phyloP scores from a whole-genome alignment of 2,113 vertebrate genomes.

The Gymnogyps californianus region DNA sequence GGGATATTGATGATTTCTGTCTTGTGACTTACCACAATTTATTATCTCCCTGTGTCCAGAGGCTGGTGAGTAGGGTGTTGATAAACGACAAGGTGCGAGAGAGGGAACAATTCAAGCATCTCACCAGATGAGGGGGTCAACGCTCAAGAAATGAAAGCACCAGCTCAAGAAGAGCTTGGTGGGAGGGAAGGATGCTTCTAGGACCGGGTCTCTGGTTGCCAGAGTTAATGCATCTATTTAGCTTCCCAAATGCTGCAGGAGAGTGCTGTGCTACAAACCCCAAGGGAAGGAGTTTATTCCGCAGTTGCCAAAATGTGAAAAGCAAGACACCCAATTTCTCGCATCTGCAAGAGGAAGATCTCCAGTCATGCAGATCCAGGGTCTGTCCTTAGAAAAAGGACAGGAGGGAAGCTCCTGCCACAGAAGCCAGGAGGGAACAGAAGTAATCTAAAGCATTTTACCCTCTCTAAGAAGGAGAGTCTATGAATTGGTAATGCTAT shows the following conservation, averaged over 20 bases:
- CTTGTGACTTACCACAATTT: not conserved
- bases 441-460: not conserved
- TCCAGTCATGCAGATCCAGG: not conserved
- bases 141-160: not conserved
- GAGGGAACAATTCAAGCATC: not conserved
- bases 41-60: not conserved
- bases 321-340: not conserved
- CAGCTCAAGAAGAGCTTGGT: not conserved
- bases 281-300: not conserved
- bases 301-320: not conserved
- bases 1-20: not conserved
- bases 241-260: not conserved
- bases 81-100: not conserved
- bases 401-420: too few species aligned
- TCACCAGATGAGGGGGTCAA: not conserved
- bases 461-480: not conserved
- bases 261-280: not conserved
- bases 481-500: not conserved
- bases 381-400: not conserved
- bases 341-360: not conserved
- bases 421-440: not conserved
- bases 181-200: not conserved
- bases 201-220: not conserved
- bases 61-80: not conserved
- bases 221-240: not conserved